Conservation (phyloP, 2,113 vertebrate species). For the Prunella fulvescens region DNA sequence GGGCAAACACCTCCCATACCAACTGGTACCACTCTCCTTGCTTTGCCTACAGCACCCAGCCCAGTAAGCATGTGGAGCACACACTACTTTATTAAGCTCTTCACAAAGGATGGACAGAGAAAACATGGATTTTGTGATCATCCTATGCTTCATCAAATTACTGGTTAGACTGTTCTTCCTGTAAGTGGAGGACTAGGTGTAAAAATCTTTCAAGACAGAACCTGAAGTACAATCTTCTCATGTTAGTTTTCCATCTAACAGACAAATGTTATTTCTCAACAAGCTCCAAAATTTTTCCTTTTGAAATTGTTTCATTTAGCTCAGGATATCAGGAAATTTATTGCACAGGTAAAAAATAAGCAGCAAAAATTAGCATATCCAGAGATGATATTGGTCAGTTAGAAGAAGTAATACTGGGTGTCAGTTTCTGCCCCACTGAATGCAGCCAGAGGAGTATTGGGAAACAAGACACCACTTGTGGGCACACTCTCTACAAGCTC, state of each 20-base stretch:
- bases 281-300: background rate
- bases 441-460: background rate
- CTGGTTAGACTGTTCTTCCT: background rate
- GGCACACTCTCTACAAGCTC: background rate
- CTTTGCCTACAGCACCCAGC: background rate
- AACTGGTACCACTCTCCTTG: background rate
- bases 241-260: background rate
- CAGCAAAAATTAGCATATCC: background rate
- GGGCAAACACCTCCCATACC: background rate
- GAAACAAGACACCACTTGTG: background rate
- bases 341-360: background rate
- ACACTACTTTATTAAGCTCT: background rate
- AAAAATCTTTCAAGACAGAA: background rate
- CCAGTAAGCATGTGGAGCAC: background rate
- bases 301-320: background rate
- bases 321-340: background rate
- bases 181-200: background rate
- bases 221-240: background rate
- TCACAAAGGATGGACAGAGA: background rate
- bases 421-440: background rate
- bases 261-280: background rate
- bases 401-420: background rate
- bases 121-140: background rate
- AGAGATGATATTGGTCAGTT: background rate
- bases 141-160: background rate